Evolutionary conservation across 2,888 invertebrate species (phyloP).

Genomic region (Watsonalla binaria): DNA sequence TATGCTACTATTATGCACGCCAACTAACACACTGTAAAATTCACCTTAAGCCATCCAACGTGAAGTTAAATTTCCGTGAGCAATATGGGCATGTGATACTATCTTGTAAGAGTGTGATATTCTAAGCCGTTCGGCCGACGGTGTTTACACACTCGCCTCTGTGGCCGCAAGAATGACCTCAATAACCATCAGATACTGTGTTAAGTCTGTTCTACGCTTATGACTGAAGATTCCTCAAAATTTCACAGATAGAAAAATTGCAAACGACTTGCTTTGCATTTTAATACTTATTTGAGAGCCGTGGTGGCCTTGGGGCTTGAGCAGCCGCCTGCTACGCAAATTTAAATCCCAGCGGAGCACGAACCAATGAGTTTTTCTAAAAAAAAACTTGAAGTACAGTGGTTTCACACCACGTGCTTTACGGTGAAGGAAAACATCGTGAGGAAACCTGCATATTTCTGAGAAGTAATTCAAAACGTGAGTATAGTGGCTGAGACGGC

Average conservation of each 20-base stretch:
- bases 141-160: constrained; percentile 25
- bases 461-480: too few relatives aligned
- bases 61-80: constrained; percentile 5
- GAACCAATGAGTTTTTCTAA: too few relatives aligned
- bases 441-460: too few relatives aligned
- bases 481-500: too few relatives aligned
- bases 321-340: too few relatives aligned
- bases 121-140: constrained; percentile 26
- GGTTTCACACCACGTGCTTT: too few relatives aligned
- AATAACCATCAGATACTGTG: constrained; percentile 24
- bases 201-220: constrained; percentile 5
- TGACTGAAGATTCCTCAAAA: too few relatives aligned
- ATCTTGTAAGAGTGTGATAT: constrained; percentile 15
- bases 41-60: neutral
- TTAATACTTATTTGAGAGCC: too few relatives aligned
- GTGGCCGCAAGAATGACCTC: constrained; percentile 31
- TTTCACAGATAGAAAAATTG: neutral
- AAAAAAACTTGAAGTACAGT: too few relatives aligned
- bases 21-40: neutral
- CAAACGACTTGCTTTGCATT: neutral
- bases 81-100: constrained; percentile 4
- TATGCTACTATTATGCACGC: neutral
- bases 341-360: too few relatives aligned
- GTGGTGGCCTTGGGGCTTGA: too few relatives aligned
- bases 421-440: too few relatives aligned